A percentile compares a stretch with the other conserved stretches of the same genome.
Conservation (phyloP, 2,797 vertebrate genomes). For the Melanotaenia boesemani region DNA sequence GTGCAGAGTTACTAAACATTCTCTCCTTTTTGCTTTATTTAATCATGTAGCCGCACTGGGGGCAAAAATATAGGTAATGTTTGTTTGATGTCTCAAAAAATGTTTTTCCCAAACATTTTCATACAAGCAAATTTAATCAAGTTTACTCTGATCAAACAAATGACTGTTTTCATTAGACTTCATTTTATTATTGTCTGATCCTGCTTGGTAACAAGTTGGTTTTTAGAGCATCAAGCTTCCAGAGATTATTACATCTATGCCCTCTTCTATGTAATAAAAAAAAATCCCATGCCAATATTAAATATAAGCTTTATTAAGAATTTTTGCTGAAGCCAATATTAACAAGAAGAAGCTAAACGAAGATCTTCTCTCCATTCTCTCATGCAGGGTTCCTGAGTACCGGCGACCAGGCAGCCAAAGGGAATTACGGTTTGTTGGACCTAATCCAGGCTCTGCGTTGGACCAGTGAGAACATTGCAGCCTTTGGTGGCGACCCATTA, state of each 20-base stretch:
- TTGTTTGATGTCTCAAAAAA: background rate
- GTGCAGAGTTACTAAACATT: background rate
- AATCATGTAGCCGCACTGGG: background rate
- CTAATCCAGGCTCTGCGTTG: constrained; percentile 97
- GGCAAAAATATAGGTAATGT: background rate
- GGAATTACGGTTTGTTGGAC: constrained; percentile 97
- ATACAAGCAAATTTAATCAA: background rate
- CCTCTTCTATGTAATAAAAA: background rate
- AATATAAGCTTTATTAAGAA: no score
- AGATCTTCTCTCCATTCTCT: constrained; percentile 30
- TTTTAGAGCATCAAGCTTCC: background rate
- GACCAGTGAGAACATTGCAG: constrained; percentile 99
- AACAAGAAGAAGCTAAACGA: background rate
- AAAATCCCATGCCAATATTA: background rate
- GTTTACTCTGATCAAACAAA: background rate
- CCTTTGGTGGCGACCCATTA: constrained; percentile 97
- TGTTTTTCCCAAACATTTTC: background rate
- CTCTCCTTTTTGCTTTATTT: background rate
- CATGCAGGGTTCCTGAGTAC: constrained; percentile 96
- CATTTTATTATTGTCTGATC: no score
- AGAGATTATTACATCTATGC: background rate
- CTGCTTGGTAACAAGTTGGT: background rate
- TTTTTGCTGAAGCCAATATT: background rate
- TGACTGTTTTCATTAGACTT: background rate
- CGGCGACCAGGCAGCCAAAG: constrained; percentile 98